A percentile compares a stretch with the other conserved stretches of the same genome.
Conservation (phyloP, 1,140 invertebrate species). For the Ruditapes philippinarum region DNA sequence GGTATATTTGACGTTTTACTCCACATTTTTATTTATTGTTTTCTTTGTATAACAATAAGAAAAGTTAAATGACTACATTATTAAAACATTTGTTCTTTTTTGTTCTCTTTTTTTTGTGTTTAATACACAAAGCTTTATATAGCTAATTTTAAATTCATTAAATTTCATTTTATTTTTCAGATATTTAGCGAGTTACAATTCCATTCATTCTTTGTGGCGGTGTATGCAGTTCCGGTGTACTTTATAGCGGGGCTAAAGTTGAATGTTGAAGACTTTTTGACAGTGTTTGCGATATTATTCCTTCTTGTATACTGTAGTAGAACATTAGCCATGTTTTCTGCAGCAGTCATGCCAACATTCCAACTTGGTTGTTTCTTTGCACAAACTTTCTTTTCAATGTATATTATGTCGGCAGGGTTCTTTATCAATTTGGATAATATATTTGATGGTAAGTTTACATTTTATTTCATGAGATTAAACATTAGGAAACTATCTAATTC, state of each 20-base stretch:
- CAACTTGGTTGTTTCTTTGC: constrained; percentile 78
- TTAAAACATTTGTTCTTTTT: too few species aligned
- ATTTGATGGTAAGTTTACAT: constrained; percentile 75
- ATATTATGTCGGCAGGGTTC: constrained; percentile 81
- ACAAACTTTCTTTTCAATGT: constrained; percentile 80
- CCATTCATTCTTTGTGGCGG: constrained; percentile 77
- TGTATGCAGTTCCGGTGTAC: constrained; percentile 80
- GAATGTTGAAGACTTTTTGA: constrained; percentile 73
- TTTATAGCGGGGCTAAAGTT: constrained; percentile 76
- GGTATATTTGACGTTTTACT: too few species aligned
- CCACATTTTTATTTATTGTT: too few species aligned
- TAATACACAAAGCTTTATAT: too few species aligned
- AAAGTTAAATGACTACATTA: too few species aligned
- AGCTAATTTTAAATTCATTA: too few species aligned
- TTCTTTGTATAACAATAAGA: too few species aligned
- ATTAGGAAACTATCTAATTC: too few species aligned
- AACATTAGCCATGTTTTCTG: constrained; percentile 78
- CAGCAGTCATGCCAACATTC: constrained; percentile 79
- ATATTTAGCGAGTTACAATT: constrained; percentile 81
- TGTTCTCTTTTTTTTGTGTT: too few species aligned
- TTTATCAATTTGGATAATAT: constrained; percentile 83
- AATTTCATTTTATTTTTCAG: too few species aligned
- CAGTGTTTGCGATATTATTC: constrained; percentile 78
- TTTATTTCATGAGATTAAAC: too few species aligned
- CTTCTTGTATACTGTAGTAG: constrained; percentile 80